Percentiles rank a stretch among this genome's conserved stretches.
These are phyloP conservation scores for Thunnus thynnus DNA, from an alignment of 2,113 vertebrate species.

Conservation along the genomic window DNA sequence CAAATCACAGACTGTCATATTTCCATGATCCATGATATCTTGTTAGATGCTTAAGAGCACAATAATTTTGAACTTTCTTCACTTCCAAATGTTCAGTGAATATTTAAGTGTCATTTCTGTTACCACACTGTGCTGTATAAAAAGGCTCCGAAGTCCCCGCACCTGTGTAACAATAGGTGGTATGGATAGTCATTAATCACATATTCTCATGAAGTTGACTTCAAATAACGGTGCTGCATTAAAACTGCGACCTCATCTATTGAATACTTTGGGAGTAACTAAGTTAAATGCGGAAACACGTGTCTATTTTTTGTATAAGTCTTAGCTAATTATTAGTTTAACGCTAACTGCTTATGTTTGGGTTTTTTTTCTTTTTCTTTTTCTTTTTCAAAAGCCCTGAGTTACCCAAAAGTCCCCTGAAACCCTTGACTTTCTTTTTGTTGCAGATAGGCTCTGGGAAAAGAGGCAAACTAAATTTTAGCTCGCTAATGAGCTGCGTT, in stretches of 20 bases:
- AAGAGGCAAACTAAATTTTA: neutral
- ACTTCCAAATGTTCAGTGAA: neutral
- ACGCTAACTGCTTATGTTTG: neutral
- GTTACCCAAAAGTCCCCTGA: no score
- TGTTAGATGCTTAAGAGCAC: neutral
- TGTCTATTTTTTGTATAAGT: neutral
- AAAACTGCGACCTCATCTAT: no score
- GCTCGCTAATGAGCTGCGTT: neutral
- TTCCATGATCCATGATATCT: neutral
- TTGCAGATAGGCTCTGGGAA: neutral
- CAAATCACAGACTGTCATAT: neutral
- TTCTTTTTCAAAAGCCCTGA: neutral
- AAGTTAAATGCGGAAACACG: no score
- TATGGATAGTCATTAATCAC: neutral
- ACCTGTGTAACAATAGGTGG: neutral
- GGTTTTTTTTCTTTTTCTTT: neutral
- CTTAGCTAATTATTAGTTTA: neutral
- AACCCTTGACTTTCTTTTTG: neutral
- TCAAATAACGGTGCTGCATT: neutral
- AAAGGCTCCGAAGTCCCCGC: neutral
- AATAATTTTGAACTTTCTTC: neutral
- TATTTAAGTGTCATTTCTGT: conserved; percentile 20
- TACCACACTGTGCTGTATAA: conserved; percentile 11
- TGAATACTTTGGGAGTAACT: no score
- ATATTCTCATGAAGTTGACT: neutral